phyloP scores from a whole-genome alignment of 2,797 vertebrate genomes.

The Sebastes oblongus region DNA sequence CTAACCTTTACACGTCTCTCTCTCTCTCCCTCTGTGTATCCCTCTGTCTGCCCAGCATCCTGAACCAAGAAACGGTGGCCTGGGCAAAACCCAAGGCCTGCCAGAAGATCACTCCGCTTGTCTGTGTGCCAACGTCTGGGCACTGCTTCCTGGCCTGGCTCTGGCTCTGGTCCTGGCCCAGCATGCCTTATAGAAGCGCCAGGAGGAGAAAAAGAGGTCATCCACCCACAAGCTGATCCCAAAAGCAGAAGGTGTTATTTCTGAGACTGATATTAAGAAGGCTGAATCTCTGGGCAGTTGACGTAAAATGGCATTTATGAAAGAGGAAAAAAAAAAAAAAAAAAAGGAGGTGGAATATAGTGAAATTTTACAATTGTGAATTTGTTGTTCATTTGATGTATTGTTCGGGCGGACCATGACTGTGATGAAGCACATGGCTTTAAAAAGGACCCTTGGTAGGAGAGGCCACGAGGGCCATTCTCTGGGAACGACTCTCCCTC shows the following conservation, averaged over 20 bases:
- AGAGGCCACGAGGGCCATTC: constrained; percentile 24
- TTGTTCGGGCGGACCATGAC: constrained; percentile 53
- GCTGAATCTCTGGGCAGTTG: constrained; percentile 62
- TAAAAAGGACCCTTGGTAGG: constrained; percentile 44
- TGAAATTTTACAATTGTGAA: constrained; percentile 59
- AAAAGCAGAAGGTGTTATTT: constrained; percentile 77
- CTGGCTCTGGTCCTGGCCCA: constrained; percentile 76
- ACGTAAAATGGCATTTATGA: constrained; percentile 58
- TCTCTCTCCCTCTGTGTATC: constrained; percentile 51
- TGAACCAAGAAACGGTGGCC: constrained; percentile 57
- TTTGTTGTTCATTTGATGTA: constrained; percentile 70
- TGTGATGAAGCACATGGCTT: constrained; percentile 55
- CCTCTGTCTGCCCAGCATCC: constrained; percentile 63
- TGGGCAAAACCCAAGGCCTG: constrained; percentile 50
- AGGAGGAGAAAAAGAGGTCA: constrained; percentile 74
- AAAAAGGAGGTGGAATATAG: constrained; percentile 30
- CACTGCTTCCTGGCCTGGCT: constrained; percentile 68
- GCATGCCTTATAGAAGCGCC: constrained; percentile 77
- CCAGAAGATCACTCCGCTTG: constrained; percentile 65
- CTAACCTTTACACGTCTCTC: constrained; percentile 75
- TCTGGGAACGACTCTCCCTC: constrained; percentile 33
- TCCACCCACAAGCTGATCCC: constrained; percentile 77
- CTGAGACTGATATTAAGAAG: constrained; percentile 68
- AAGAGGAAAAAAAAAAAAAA: constrained; percentile 36
- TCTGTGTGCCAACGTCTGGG: constrained; percentile 73